Percentiles rank a stretch among this genome's conserved stretches.
These are phyloP conservation scores for Calliopsis andreniformis DNA, from an alignment of 1,140 invertebrate species.

Conservation along the genomic window DNA sequence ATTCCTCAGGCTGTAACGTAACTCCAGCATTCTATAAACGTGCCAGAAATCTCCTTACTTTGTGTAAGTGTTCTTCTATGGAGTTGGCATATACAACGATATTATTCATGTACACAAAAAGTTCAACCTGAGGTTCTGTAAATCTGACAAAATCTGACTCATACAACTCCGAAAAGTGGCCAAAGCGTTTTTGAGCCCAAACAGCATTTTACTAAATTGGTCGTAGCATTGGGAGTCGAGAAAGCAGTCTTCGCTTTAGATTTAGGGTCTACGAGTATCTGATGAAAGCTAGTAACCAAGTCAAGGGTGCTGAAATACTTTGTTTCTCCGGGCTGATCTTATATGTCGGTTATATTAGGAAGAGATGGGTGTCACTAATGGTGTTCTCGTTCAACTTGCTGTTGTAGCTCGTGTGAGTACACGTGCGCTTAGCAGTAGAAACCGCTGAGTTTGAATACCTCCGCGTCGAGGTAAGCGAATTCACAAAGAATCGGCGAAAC, in stretches of 20 bases:
- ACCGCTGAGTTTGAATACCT: too few relatives aligned
- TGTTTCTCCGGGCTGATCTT: slow-evolving; percentile 3
- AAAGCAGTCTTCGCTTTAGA: slow-evolving; percentile 14
- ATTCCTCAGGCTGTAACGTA: neutral
- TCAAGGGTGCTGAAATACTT: slow-evolving; percentile 25
- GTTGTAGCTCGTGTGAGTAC: too few relatives aligned
- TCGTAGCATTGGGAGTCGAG: neutral
- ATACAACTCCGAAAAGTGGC: neutral
- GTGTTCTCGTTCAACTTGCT: neutral
- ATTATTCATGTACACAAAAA: slow-evolving; percentile 15
- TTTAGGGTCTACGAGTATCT: neutral
- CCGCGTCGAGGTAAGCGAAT: too few relatives aligned
- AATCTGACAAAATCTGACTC: neutral
- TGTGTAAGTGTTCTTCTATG: neutral
- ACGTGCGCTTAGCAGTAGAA: too few relatives aligned
- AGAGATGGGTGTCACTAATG: too few relatives aligned
- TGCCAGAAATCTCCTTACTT: neutral
- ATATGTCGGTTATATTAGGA: neutral
- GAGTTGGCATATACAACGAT: neutral
- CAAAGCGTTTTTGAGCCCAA: neutral
- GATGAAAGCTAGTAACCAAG: slow-evolving; percentile 8
- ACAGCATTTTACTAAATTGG: slow-evolving; percentile 11
- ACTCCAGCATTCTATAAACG: neutral
- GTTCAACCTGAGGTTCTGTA: neutral
- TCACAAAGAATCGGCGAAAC: too few relatives aligned